Conservation (phyloP, 2,113 vertebrate species). For the Lethenteron camtschaticum region DNA sequence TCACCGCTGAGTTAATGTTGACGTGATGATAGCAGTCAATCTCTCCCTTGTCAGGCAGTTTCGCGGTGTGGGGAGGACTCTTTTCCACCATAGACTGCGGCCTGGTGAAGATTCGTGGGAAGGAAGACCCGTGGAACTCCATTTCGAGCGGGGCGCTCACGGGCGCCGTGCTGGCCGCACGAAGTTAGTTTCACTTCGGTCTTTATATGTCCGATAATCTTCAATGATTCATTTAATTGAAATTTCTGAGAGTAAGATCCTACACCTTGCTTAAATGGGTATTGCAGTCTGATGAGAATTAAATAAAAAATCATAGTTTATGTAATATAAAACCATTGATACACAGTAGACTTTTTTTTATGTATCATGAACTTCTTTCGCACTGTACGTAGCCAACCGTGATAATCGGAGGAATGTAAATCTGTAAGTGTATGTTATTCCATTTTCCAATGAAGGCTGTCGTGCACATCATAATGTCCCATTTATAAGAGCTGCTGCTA, state of each 20-base stretch:
- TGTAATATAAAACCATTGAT: not conserved
- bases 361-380: too few relatives aligned
- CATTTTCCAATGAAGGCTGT: not conserved
- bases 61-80: slow-evolving; percentile 82
- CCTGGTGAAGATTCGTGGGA: slow-evolving; percentile 67
- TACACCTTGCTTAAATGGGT: too few relatives aligned
- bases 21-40: too few relatives aligned
- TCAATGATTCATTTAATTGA: too few relatives aligned
- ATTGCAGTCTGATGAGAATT: too few relatives aligned
- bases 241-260: too few relatives aligned
- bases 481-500: not conserved
- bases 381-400: not conserved
- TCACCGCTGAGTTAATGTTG: too few relatives aligned
- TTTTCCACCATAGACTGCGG: slow-evolving; percentile 93
- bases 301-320: too few relatives aligned
- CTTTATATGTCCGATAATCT: too few relatives aligned
- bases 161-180: slow-evolving; percentile 70
- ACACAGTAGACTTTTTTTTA: not conserved
- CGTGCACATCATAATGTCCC: not conserved
- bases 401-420: not conserved
- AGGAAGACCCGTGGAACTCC: slow-evolving; percentile 94
- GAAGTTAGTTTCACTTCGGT: slow-evolving; percentile 40
- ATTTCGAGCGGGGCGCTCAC: slow-evolving; percentile 88
- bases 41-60: slow-evolving; percentile 42
- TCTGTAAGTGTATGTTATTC: not conserved